Conservation (phyloP, 1,140 invertebrate genomes). For the Trypoxylus dichotomus region DNA sequence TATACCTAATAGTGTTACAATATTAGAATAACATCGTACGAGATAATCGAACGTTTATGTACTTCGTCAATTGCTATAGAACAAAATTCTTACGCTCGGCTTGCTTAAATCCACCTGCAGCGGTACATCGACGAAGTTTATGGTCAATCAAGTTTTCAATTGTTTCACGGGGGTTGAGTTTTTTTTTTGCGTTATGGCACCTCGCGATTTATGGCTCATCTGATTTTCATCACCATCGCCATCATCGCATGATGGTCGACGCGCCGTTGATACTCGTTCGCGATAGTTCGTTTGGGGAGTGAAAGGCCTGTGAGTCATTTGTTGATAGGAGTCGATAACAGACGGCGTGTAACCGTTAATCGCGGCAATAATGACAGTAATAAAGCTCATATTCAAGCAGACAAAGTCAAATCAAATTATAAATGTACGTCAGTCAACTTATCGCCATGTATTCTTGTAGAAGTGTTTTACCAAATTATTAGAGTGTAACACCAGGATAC, state of each 20-base stretch:
- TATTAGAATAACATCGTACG: not conserved
- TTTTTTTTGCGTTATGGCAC: not conserved
- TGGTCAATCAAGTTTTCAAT: slow-evolving; percentile 25
- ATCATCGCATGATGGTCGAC: not conserved
- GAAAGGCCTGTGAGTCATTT: slow-evolving; percentile 21
- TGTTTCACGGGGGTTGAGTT: slow-evolving; percentile 14
- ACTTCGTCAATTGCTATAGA: not conserved
- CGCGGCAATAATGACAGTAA: not conserved
- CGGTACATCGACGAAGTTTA: slow-evolving; percentile 7
- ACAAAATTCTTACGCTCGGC: not conserved
- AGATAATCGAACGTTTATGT: not conserved
- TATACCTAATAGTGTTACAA: too few species aligned
- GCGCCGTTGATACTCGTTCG: not conserved
- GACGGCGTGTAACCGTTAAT: not conserved
- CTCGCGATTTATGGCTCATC: not conserved
- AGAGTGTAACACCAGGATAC: not conserved
- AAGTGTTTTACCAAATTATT: slow-evolving; percentile 1
- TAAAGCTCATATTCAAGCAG: not conserved
- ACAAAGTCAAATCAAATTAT: not conserved
- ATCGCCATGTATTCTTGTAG: not conserved
- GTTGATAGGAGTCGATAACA: slow-evolving; percentile 2
- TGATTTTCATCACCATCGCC: not conserved
- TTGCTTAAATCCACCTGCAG: slow-evolving; percentile 8
- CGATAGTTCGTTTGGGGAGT: slow-evolving; percentile 9
- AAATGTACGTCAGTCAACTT: not conserved